A percentile compares a stretch with the other conserved stretches of the same genome.
Evolutionary conservation across 2,113 vertebrate species (phyloP).

Genomic region (Tyto alba): DNA sequence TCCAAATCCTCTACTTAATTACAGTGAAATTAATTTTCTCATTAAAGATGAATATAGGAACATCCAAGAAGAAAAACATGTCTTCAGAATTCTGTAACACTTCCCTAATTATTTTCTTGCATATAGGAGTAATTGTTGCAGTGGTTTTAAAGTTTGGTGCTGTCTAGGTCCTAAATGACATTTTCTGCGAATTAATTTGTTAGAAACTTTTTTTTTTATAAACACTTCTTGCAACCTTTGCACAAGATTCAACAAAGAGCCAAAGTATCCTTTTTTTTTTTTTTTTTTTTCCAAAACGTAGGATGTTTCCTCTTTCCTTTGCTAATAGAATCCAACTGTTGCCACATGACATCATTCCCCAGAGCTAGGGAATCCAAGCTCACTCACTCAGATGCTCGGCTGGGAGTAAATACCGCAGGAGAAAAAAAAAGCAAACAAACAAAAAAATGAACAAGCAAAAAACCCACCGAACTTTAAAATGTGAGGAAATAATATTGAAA

Average conservation of each 20-base stretch:
- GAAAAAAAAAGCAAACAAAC: neutral
- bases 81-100: neutral
- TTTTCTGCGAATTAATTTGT: neutral
- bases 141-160: neutral
- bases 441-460: neutral
- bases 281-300: conserved; percentile 12
- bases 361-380: conserved; percentile 59
- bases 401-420: conserved; percentile 10
- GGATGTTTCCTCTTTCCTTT: conserved; percentile 61
- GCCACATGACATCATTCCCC: conserved; percentile 72
- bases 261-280: neutral
- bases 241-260: conserved; percentile 35
- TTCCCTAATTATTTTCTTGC: neutral
- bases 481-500: neutral
- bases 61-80: neutral
- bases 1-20: neutral
- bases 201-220: neutral
- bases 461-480: neutral
- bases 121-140: neutral
- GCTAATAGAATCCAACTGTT: conserved; percentile 77
- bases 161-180: neutral
- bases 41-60: neutral
- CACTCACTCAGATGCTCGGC: neutral
- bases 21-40: neutral
- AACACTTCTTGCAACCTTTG: neutral